Evolutionary conservation across 2,113 vertebrate species (phyloP).

Genomic region (western clawed frog (Xenopus tropicalis)): UCB_Xtro_10.0 CM004451.2:34100501-34101000

Average conservation of each 20-base stretch:
- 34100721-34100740: constrained; percentile 98
- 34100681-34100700: constrained; percentile 64
- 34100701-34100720: constrained; percentile 91
- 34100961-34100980: too few species aligned
- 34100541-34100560: too few species aligned
- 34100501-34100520: too few species aligned
- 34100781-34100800: constrained; percentile 87
- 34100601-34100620: too few species aligned
- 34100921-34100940: neutral
- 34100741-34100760: constrained; percentile 92
- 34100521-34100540: too few species aligned
- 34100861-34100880: constrained; percentile 96
- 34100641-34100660: neutral
- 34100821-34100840: constrained; percentile 98
- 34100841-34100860: constrained; percentile 97
- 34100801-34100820: constrained; percentile 92
- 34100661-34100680: constrained; percentile 73
- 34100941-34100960: too few species aligned
- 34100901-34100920: neutral
- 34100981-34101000: constrained; percentile 83
- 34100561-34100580: too few species aligned
- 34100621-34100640: neutral
- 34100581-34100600: too few species aligned
- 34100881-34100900: constrained; percentile 97
- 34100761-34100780: constrained; percentile 88